A percentile compares a stretch with the other conserved stretches of the same genome.
phyloP scores from a whole-genome alignment of 2,888 invertebrate species.

The Melipona beecheii region DNA sequence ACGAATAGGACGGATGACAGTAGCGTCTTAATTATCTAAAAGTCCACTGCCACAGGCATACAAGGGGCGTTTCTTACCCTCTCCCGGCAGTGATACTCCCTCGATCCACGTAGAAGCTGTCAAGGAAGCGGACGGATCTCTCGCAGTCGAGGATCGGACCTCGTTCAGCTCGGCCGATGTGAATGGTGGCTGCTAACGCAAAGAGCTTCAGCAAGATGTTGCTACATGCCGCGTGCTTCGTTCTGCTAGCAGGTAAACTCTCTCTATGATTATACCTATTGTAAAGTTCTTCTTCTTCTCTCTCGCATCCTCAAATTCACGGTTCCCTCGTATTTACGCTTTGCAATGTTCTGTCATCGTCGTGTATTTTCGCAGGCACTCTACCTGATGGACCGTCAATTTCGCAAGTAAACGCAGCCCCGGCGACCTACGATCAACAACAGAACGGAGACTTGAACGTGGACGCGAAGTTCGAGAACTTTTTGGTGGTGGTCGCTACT shows the following conservation, averaged over 20 bases:
- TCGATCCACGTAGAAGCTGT: conserved; percentile 59
- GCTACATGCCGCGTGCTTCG: conserved; percentile 4
- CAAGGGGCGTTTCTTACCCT: conserved; percentile 54
- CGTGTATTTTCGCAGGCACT: conserved; percentile 14
- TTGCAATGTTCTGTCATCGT: not conserved
- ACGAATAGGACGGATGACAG: not conserved
- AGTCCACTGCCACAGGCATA: conserved; percentile 23
- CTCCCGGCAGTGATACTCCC: conserved; percentile 54
- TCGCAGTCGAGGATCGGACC: conserved; percentile 70
- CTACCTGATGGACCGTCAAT: conserved; percentile 26
- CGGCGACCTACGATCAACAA: conserved; percentile 88
- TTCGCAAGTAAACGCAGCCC: conserved; percentile 76
- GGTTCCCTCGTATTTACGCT: no score
- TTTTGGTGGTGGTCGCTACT: conserved; percentile 89
- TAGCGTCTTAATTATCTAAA: conserved; percentile 30
- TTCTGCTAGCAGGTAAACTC: conserved; percentile 45
- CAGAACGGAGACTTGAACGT: conserved; percentile 92
- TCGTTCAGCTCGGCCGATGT: conserved; percentile 65
- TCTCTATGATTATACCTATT: not conserved
- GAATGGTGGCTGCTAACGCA: not conserved
- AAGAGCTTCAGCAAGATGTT: conserved; percentile 33
- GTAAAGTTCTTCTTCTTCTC: not conserved
- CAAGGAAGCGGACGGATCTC: conserved; percentile 49
- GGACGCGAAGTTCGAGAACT: conserved; percentile 90
- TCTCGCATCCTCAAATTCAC: no score